These are phyloP conservation scores for Toxotes chatareus DNA, from an alignment of 2,113 vertebrate species.

Conservation along the genomic window DNA sequence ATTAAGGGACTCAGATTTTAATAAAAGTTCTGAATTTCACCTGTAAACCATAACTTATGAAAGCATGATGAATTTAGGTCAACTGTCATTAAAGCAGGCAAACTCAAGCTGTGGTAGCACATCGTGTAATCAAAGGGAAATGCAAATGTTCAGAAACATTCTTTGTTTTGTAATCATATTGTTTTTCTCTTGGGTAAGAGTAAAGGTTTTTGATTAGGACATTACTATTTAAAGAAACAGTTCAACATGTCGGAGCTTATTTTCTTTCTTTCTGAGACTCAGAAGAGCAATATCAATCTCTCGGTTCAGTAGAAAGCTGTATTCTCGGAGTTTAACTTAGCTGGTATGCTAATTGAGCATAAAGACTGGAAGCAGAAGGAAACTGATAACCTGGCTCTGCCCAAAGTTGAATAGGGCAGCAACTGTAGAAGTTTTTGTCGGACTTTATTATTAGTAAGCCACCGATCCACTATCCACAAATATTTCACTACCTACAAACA, in stretches of 20 bases:
- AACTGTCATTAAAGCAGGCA: slow-evolving; percentile 1
- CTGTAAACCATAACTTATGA: neutral
- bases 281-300: neutral
- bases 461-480: too few species aligned
- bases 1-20: neutral
- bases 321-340: too few species aligned
- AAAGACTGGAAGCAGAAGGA: too few species aligned
- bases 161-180: neutral
- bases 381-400: too few species aligned
- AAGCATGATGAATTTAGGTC: neutral
- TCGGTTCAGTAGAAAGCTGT: too few species aligned
- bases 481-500: too few species aligned
- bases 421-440: too few species aligned
- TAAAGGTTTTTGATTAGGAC: neutral
- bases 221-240: neutral
- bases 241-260: neutral
- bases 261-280: neutral
- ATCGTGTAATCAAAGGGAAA: neutral
- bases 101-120: slow-evolving; percentile 16
- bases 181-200: neutral
- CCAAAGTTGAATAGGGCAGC: too few species aligned
- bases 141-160: neutral
- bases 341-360: too few species aligned
- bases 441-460: too few species aligned
- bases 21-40: slow-evolving; percentile 16